Base-by-base conservation (phyloP, 2,888 invertebrate genomes). In the Sussaba pulchella region DNA sequence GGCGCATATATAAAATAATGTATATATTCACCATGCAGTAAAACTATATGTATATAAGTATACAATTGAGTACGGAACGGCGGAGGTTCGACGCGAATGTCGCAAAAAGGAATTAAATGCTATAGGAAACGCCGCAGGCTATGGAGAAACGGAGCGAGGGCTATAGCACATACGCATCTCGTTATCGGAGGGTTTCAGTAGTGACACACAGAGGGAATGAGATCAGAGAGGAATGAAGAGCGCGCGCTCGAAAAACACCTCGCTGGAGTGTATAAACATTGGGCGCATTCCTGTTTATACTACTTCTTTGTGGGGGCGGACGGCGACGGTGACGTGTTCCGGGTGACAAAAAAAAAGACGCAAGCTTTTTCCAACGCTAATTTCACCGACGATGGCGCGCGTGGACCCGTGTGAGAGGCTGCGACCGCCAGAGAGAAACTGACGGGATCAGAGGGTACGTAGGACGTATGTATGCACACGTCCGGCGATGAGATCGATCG, bases 51-150 rank as follows among this genome's bases (percentile, higher is more conserved):
- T 17, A 31, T 24, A 43, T 63, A 52, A 10, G 24, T 50, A 63
- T 41, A 61, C 17, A 31, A 26, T 63, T 12, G 45, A 64, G 57
- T 31, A 10, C n/a, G n/a, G 41, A 59, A 14, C 12, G n/a, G 57
- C 21, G 24, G 45, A 57, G 57, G 70, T 50, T 74, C 61, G 50
- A 63, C 67, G 31, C 19, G 26, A 21, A 78, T 79, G 73, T 57
- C 66, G 61, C 54, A 66, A 69, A 78, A 74, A 78, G 70, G 47
- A 84, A 81, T 75, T 72, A 78, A 83, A 71, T 57, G 64, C 47
- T 50, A 21, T 43, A 47, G 43, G 43, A 59, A 57, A 70, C 54
- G 50, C 64, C 52, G 61, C 24, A 26, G 57, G 54, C 61, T 43
- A 41, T 14, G 21, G 14, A 39, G 2, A 26, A 26, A 14, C 8